Evolutionary conservation across 2,113 vertebrate genomes (phyloP).

Genomic region (Psephotus haematonotus): DNA sequence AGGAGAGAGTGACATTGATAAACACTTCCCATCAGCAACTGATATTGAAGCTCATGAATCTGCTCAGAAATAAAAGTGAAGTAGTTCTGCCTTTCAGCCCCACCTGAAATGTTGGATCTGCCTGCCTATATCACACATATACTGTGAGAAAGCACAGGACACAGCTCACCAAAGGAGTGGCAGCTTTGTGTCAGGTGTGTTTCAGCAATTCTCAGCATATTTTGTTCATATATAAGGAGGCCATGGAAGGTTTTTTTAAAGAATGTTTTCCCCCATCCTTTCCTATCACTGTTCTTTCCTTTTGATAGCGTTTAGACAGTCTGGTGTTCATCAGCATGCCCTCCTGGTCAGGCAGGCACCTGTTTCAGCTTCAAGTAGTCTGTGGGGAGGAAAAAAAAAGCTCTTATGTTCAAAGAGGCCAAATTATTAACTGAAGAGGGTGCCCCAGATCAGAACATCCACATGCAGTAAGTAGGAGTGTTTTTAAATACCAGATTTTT

Average conservation of each 20-base stretch:
- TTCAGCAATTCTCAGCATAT: not conserved
- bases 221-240: not conserved
- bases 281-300: not conserved
- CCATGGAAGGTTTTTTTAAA: not conserved
- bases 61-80: not conserved
- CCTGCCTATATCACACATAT: not conserved
- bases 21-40: not conserved
- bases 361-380: constrained; percentile 13
- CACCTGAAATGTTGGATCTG: not conserved
- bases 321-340: constrained; percentile 9
- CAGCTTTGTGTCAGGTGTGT: not conserved
- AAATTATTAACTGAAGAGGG: not conserved
- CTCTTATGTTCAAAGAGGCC: not conserved
- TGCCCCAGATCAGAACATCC: not conserved
- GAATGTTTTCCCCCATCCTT: not conserved
- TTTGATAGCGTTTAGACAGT: not conserved
- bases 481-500: constrained; percentile 8
- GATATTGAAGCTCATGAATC: not conserved
- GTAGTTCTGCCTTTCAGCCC: not conserved
- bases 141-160: not conserved
- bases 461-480: not conserved
- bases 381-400: not conserved
- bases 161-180: not conserved
- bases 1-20: not conserved
- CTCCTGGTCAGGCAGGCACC: not conserved